phyloP scores from a whole-genome alignment of 2,888 invertebrate species.

The Schizotus pectinicornis region DNA sequence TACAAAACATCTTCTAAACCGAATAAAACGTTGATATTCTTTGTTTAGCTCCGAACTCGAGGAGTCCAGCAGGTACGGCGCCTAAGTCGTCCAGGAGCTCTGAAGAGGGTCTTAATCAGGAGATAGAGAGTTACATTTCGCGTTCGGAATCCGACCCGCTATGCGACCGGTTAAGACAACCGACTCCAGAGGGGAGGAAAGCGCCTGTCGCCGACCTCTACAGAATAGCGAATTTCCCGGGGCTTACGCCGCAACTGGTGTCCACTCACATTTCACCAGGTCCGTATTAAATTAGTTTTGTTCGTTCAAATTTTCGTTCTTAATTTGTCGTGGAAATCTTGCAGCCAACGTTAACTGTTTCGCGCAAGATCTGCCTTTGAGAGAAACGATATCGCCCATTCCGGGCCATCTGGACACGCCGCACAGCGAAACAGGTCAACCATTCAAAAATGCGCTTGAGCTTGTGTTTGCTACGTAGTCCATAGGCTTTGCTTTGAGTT shows the following conservation, averaged over 20 bases:
- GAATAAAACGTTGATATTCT: too few relatives aligned
- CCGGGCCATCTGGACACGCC: conserved; percentile 68
- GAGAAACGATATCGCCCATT: conserved; percentile 71
- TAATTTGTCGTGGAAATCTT: conserved; percentile 9
- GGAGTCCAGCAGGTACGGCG: conserved; percentile 47
- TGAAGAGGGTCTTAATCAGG: conserved; percentile 86
- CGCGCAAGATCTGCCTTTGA: conserved; percentile 67
- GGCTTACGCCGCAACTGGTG: conserved; percentile 34
- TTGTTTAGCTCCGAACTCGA: conserved; percentile 49
- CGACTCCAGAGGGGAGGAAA: conserved; percentile 84
- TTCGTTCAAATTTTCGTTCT: neutral
- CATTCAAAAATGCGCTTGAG: neutral
- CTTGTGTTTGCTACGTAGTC: too few relatives aligned
- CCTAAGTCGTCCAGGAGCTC: conserved; percentile 78
- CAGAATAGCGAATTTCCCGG: conserved; percentile 48
- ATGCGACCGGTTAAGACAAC: conserved; percentile 59
- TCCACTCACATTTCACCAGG: neutral
- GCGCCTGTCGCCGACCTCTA: conserved; percentile 82
- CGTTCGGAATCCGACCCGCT: conserved; percentile 54
- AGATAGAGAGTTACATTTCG: conserved; percentile 68
- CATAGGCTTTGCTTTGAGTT: too few relatives aligned
- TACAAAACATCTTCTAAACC: too few relatives aligned
- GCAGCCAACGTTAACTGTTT: conserved; percentile 21
- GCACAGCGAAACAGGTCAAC: conserved; percentile 61
- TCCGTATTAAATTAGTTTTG: neutral